A percentile compares a stretch with the other conserved stretches of the same genome.
phyloP scores from a whole-genome alignment of 2,797 vertebrate genomes.

The Craterocephalus amniculus region DNA sequence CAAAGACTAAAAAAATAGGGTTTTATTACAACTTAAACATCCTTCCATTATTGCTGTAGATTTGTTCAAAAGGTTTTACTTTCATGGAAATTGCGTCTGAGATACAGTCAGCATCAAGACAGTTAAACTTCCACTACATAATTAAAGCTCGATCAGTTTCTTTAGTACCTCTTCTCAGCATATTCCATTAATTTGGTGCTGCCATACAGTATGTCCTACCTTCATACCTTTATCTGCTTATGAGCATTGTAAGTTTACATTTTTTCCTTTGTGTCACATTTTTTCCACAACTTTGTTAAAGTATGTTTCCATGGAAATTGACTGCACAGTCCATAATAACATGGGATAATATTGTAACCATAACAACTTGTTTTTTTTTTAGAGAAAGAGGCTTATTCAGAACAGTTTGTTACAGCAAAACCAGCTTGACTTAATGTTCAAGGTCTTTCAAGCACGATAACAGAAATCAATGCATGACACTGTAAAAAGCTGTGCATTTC shows the following conservation, averaged over 20 bases:
- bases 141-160: no score
- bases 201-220: not conserved
- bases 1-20: not conserved
- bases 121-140: no score
- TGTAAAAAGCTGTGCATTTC: conserved; percentile 35
- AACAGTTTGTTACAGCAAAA: conserved; percentile 3
- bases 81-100: not conserved
- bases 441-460: conserved; percentile 34
- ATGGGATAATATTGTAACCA: not conserved
- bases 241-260: not conserved
- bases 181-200: no score
- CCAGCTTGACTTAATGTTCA: conserved; percentile 1
- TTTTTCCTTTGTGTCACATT: not conserved
- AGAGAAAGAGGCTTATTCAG: conserved; percentile 4
- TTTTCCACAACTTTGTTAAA: not conserved
- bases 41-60: not conserved
- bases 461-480: conserved; percentile 39
- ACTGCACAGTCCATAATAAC: not conserved
- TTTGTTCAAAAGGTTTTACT: not conserved
- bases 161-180: no score
- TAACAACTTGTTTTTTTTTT: not conserved
- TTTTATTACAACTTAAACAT: not conserved
- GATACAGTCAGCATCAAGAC: no score
- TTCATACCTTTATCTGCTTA: not conserved
- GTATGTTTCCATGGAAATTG: not conserved